These are phyloP conservation scores for Cyphotilapia sp. DNA, from an alignment of 2,113 vertebrate genomes.

Conservation along the genomic window DNA sequence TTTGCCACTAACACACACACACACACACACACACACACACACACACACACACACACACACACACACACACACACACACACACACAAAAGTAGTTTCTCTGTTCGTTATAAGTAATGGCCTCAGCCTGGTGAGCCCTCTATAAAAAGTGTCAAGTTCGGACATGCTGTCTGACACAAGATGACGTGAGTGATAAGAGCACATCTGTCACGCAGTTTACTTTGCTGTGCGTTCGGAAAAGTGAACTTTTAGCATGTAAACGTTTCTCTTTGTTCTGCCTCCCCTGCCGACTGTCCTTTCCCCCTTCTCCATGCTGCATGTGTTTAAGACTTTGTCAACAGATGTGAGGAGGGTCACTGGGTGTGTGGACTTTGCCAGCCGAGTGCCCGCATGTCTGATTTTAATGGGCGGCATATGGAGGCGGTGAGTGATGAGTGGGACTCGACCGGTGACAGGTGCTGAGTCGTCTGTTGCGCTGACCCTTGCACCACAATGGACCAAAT, in stretches of 20 bases:
- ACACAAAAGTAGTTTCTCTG: background rate
- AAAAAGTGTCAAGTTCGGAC: background rate
- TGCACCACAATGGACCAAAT: background rate
- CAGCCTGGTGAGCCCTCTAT: background rate
- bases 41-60: background rate
- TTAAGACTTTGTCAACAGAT: constrained; percentile 69
- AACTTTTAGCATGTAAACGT: background rate
- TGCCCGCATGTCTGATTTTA: constrained; percentile 65
- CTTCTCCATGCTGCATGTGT: constrained; percentile 29
- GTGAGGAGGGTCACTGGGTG: constrained; percentile 55
- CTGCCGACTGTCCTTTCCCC: background rate
- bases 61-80: background rate
- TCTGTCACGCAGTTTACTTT: background rate
- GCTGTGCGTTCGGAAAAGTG: background rate
- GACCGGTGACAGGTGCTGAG: constrained; percentile 66
- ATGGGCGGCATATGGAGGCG: constrained; percentile 74
- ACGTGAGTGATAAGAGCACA: background rate
- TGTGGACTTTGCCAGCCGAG: constrained; percentile 35
- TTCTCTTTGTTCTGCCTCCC: background rate
- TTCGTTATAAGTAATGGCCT: background rate
- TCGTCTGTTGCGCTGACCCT: constrained; percentile 44
- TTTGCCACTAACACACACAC: too few species aligned
- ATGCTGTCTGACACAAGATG: background rate
- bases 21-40: too few species aligned
- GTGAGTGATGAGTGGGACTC: constrained; percentile 61